Evolutionary conservation across 2,888 invertebrate species (phyloP), one percentile per base, ranked within the genome.

Genomic region (Caenorhabditis sp.): DNA sequence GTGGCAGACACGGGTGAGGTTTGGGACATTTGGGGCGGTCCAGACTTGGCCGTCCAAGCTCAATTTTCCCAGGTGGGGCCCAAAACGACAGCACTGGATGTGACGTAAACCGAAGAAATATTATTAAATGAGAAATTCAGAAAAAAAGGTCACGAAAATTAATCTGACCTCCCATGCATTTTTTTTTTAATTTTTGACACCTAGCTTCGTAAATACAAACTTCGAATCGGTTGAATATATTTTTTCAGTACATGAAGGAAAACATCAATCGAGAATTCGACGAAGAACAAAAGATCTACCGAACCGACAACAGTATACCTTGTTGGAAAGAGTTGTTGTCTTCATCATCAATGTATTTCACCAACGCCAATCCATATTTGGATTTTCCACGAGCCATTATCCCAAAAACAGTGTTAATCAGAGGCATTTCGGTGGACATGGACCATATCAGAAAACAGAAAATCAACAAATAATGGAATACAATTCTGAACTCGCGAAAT

Each of bases 311-410:
- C n/a, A n/a, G n/a, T n/a, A n/a, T 63, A n/a, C 66, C 71, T 8
- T 26, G 63, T 23, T 71, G 71, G 71, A 54, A 58, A n/a, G 37
- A 63, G n/a, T 51, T 71, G 23, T 43, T 71, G 49, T 43, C 66
- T 12, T 36, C 59, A 24, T 57, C 71, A 6, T 71, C 71, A 4
- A 31, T 66, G 0, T 55, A 51, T 37, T 71, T 71, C 37, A 63
- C 59, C 8, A 71, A 71, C 51, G 59, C 71, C 0, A 63, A 63
- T 60, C 72, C 78, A 21, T 76, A 67, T 58, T 21, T 78, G 10
- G 70, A 78, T 50, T 78, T 76, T 55, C 72, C 78, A 3, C 59
- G 76, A 5, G 61, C 70, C n/a, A 43, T 65, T 0, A 51, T 69
- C 3, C 72, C 59, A 10, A 71, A 71, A 23, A 71, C 71, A 0